Percentiles rank a stretch among this genome's conserved stretches.
These are phyloP conservation scores for Andrena chrysosceles DNA, from an alignment of 2,888 invertebrate genomes.

Conservation along the genomic window DNA sequence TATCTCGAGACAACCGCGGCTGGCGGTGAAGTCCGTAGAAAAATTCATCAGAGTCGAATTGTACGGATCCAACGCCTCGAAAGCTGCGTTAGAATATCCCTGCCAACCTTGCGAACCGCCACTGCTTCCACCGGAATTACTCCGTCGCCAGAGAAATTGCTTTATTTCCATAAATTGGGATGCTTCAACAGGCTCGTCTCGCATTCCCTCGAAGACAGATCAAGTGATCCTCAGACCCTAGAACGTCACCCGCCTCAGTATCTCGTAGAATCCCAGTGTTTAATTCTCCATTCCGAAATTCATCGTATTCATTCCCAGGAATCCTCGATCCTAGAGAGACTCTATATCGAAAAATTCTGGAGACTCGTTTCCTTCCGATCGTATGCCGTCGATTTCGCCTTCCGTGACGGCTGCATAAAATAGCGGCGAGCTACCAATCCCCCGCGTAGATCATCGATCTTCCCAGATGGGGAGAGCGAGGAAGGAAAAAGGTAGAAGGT, in stretches of 20 bases:
- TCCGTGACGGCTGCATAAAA: slow-evolving; percentile 8
- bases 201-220: no score
- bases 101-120: no score
- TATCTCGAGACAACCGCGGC: slow-evolving; percentile 3
- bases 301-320: neutral
- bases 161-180: no score
- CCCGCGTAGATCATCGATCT: neutral
- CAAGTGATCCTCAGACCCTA: no score
- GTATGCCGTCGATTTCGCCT: neutral
- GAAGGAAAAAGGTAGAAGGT: neutral
- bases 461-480: neutral
- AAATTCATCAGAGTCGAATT: neutral
- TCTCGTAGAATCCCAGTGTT: no score
- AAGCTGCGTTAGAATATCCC: neutral
- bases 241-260: no score
- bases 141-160: no score
- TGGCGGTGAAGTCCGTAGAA: neutral
- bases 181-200: no score
- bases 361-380: slow-evolving; percentile 6
- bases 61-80: neutral
- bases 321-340: neutral
- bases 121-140: no score
- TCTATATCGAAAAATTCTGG: slow-evolving; percentile 6
- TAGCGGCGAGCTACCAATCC: slow-evolving; percentile 3
- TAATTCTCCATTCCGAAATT: neutral